A percentile compares a stretch with the other conserved stretches of the same genome.
These are phyloP conservation scores for Pontoporia blainvillei DNA, from an alignment of 2,113 vertebrate species.

Conservation along the genomic window DNA sequence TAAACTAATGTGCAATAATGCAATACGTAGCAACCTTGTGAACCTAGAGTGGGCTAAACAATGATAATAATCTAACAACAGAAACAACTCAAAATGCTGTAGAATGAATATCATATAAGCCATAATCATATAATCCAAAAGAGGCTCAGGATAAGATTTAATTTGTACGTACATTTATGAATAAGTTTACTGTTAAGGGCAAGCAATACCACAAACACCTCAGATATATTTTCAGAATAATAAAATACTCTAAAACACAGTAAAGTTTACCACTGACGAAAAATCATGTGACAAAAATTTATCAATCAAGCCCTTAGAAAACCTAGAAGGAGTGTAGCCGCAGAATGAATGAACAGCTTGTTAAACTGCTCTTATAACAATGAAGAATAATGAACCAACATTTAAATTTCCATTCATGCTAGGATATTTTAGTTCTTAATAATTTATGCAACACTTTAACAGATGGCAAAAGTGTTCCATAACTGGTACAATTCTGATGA, in stretches of 20 bases:
- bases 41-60: background rate
- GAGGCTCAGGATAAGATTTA: constrained; percentile 15
- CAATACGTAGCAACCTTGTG: background rate
- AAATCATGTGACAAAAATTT: background rate
- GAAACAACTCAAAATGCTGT: constrained; percentile 7
- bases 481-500: background rate
- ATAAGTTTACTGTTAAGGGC: background rate
- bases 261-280: background rate
- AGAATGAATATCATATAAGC: background rate
- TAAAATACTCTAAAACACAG: background rate
- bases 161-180: background rate
- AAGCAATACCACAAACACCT: background rate
- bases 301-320: background rate
- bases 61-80: background rate
- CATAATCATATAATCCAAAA: background rate
- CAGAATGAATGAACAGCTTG: background rate
- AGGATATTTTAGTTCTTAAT: background rate
- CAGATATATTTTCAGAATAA: constrained; percentile 30
- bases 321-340: background rate
- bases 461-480: background rate
- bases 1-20: background rate
- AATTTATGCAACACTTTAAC: background rate
- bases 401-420: background rate
- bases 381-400: background rate
- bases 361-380: background rate